Evolutionary conservation across 1,140 invertebrate species (phyloP), one percentile per base, ranked within the genome.

Genomic region (Carposina sasakii): DNA sequence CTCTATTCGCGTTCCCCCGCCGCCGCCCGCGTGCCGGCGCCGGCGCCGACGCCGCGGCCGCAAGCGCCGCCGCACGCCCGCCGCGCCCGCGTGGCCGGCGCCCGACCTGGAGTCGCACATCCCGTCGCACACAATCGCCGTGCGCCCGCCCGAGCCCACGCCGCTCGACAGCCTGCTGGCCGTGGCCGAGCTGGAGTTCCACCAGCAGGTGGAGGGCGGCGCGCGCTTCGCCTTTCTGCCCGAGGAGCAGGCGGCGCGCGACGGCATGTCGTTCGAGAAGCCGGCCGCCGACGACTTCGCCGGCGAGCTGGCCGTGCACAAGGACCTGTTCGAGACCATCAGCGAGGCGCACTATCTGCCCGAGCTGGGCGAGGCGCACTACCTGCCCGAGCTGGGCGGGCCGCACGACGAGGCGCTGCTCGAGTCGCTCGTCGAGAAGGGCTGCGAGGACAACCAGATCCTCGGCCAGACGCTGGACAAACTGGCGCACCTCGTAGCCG

Each of bases 81-180:
- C 54, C 48, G 52, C 50, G 40, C 44, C 51, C 52, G 47, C 56
- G 28, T 72, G 70, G 71, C 54, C 68, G 26, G 62, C 69, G 17
- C 86, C 87, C 54, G 87, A 88, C 69, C 81, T 88, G 62, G 87
- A 88, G 74, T 85, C 87, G 39, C 84, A 86, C 58, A 84, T 88
- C 52, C 87, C 87, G 28, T 88, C 86, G 48, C 87, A 88, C 72
- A 88, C 86, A 17, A 88, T 88, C 45, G 81, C 84, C 58, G 76
- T 88, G 49, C 85, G 85, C 48, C 83, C 77, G 22, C 28, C 69
- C 9, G 71, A 73, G 53, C 71, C 74, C 10, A 76, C 76, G 40
- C 74, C 73, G 57, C 81, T 89, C 46, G 87, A 88, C 62, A 88
- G 86, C 64, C 71, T 88, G 46, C 81, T 89, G 22, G 88, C 88